These are phyloP conservation scores for Litoditis marina DNA, from an alignment of 2,888 invertebrate species.

Conservation along the genomic window DNA sequence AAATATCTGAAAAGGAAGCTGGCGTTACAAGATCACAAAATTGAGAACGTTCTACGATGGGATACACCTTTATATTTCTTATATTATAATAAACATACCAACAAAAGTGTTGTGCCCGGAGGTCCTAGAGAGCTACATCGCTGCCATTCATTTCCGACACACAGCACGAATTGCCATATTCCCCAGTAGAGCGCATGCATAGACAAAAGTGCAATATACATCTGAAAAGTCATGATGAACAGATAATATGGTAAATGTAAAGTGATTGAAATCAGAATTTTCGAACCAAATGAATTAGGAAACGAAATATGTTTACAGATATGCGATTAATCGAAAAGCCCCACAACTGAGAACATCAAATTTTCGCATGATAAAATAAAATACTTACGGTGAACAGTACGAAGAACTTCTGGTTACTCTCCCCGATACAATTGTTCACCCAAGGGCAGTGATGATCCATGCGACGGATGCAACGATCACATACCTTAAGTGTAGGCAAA, in stretches of 20 bases:
- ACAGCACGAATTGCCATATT: slow-evolving; percentile 86
- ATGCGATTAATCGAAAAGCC: not conserved
- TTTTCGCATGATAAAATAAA: not conserved
- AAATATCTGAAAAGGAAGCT: slow-evolving; percentile 68
- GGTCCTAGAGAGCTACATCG: slow-evolving; percentile 84
- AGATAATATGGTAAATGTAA: slow-evolving; percentile 9
- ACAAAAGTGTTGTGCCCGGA: slow-evolving; percentile 86
- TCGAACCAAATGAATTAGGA: no score
- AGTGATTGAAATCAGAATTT: no score
- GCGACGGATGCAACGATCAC: slow-evolving; percentile 50
- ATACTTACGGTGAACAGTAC: slow-evolving; percentile 90
- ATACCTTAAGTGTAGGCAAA: slow-evolving; percentile 11
- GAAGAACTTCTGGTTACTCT: slow-evolving; percentile 98
- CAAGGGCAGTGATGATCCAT: slow-evolving; percentile 81
- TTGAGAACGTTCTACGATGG: no score
- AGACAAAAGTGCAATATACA: slow-evolving; percentile 95
- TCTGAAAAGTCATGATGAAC: slow-evolving; percentile 69
- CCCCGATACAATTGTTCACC: slow-evolving; percentile 96
- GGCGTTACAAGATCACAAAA: no score
- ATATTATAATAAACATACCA: slow-evolving; percentile 62
- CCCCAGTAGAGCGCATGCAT: slow-evolving; percentile 86
- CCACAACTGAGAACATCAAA: not conserved
- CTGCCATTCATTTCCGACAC: slow-evolving; percentile 72
- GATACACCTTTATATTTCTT: no score
- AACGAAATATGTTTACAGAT: no score